These are phyloP conservation scores for Neolamprologus sp. DNA, from an alignment of 2,113 vertebrate genomes.

Conservation along the genomic window DNA sequence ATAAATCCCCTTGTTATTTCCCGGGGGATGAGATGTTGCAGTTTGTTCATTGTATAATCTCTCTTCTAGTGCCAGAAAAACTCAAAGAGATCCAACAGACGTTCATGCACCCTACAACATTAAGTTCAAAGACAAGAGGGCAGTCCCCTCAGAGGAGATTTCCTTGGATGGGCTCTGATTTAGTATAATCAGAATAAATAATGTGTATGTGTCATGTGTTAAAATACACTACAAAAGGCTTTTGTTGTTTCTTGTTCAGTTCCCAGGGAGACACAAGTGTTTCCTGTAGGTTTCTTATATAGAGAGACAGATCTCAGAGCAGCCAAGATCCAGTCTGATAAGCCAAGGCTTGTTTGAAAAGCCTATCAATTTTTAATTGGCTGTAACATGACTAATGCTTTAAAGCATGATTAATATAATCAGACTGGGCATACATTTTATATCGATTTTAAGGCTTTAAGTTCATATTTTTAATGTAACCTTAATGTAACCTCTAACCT, in stretches of 20 bases:
- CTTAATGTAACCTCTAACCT: not conserved
- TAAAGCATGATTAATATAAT: not conserved
- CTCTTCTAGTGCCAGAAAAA: not conserved
- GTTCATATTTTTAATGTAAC: not conserved
- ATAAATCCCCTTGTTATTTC: conserved; percentile 6
- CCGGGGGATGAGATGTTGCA: not conserved
- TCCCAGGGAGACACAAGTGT: not conserved
- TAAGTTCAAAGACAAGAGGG: not conserved
- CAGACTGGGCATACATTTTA: not conserved
- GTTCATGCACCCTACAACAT: not conserved
- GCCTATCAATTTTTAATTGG: not conserved
- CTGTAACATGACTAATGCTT: not conserved
- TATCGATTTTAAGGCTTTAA: not conserved
- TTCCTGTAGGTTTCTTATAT: not conserved
- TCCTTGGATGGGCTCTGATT: not conserved
- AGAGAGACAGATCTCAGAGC: not conserved
- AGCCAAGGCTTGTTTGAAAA: not conserved
- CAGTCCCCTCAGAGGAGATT: not conserved
- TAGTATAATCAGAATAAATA: not conserved
- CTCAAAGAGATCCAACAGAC: not conserved
- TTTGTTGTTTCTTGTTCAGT: not conserved
- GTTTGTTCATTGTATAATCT: not conserved
- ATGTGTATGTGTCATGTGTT: not conserved
- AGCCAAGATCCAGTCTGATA: not conserved
- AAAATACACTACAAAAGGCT: not conserved